Base-by-base conservation (phyloP, 2,797 vertebrate genomes). In the Acomys russatus region DNA sequence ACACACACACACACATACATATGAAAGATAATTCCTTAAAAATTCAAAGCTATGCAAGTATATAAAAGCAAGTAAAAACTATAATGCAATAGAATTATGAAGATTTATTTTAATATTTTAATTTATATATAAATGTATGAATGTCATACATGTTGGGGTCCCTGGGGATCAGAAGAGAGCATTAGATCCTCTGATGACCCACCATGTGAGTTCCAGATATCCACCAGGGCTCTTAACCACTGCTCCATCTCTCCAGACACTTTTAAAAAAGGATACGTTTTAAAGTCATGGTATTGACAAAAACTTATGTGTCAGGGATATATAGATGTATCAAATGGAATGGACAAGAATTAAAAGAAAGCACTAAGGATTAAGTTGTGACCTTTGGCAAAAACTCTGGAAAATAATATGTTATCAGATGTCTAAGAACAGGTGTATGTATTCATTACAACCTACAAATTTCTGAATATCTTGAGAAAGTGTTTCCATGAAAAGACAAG, bases 51-150 rank as follows among this genome's bases (percentile, higher is more conserved):
- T 74, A 20, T 28, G 49, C 56, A 79, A 78, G 71, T 18, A n/a
- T 14, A 87, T 8, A 94, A 78, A 66, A 54, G 4, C 20, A 94
- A 83, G 59, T 44, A 12, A 78, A 92, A 97, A 77, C 3, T 17
- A 44, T 38, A 88, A 23, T 84, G 22, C 28, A 28, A 44, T 73
- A 9, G 33, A 49, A 64, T 78, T n/a, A 11, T 15, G 56, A 17
- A 71, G 0, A 35, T 35, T 71, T 70, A 9, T 71, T 35, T 87
- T 71, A 70, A 70, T 54, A 28, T 18, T 35, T 87, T 56, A 1
- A 71, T 71, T 56, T 86, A 56, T 71, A 1, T 35, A 0, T 70
- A 87, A 35, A 22, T 18, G 6, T n/a, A 56, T 56, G 8, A 87
- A 71, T 35, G 20, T 12, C 30, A 86, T 44, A 73, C 6, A 38